These are phyloP conservation scores for Nomada fabriciana DNA, from an alignment of 2,888 invertebrate species.

Conservation along the genomic window DNA sequence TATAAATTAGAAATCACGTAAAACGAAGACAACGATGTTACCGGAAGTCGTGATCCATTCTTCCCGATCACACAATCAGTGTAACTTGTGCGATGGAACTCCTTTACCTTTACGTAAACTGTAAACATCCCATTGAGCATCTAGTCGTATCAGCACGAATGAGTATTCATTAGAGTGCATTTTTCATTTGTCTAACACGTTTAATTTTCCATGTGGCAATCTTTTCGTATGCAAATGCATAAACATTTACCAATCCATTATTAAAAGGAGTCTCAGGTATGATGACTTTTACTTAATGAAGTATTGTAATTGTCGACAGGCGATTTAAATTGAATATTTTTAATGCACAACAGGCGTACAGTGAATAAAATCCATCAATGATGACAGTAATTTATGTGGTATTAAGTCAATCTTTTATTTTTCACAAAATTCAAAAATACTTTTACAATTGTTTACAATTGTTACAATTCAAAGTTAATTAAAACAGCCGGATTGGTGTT, in stretches of 20 bases:
- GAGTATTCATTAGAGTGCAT: slow-evolving; percentile 5
- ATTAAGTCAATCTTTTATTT: too few relatives aligned
- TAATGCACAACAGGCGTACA: not conserved
- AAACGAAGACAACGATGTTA: not conserved
- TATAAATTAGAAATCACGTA: slow-evolving; percentile 1
- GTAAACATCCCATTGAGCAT: slow-evolving; percentile 33
- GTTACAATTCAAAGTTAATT: too few relatives aligned
- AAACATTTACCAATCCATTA: not conserved
- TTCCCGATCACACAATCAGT: slow-evolving; percentile 15
- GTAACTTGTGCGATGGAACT: not conserved
- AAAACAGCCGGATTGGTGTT: too few relatives aligned
- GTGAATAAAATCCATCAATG: too few relatives aligned
- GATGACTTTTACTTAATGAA: not conserved
- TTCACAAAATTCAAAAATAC: too few relatives aligned
- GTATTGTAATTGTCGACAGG: not conserved
- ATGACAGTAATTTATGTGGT: too few relatives aligned
- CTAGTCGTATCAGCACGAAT: not conserved
- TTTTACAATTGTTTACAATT: too few relatives aligned
- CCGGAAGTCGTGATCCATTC: slow-evolving; percentile 12
- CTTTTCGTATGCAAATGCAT: slow-evolving; percentile 18
- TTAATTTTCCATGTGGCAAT: slow-evolving; percentile 3
- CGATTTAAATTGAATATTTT: slow-evolving; percentile 12
- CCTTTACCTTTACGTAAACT: slow-evolving; percentile 30
- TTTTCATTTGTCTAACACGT: not conserved
- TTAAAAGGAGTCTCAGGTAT: not conserved